These are phyloP conservation scores for Himantopus leucocephalus DNA, from an alignment of 2,113 vertebrate genomes.

Conservation along the genomic window DNA sequence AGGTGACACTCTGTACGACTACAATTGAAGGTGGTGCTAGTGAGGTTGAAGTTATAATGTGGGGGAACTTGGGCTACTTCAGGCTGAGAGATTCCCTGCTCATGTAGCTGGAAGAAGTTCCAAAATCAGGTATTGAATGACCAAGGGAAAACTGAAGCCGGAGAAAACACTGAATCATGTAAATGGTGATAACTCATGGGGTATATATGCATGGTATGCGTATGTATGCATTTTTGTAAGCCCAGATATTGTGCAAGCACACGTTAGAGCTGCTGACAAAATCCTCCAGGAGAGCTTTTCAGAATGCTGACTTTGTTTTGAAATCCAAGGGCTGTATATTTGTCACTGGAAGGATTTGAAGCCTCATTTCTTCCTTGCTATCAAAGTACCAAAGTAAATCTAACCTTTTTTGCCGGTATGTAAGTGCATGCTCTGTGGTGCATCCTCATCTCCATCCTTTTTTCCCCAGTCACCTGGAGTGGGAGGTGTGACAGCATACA, in stretches of 20 bases:
- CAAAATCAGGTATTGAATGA: background rate
- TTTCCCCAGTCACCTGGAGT: background rate
- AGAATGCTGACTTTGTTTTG: background rate
- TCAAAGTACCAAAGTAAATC: background rate
- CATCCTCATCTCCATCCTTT: background rate
- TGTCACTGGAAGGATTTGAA: background rate
- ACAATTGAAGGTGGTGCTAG: background rate
- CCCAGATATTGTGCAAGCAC: background rate
- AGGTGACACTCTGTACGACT: background rate
- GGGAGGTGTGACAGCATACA: background rate
- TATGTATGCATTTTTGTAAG: background rate
- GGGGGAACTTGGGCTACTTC: background rate
- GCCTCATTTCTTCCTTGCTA: background rate
- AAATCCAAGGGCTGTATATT: background rate
- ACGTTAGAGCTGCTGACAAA: background rate
- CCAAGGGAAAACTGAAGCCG: background rate
- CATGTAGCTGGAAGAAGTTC: background rate
- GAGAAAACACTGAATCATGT: background rate
- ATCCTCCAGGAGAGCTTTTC: background rate
- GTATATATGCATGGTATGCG: background rate
- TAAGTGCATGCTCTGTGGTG: background rate
- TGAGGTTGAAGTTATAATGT: background rate
- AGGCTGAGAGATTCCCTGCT: background rate
- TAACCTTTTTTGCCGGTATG: rapidly evolving
- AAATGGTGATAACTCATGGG: background rate